Conservation (phyloP, 2,113 vertebrate genomes). For the Corvus cornix region DNA sequence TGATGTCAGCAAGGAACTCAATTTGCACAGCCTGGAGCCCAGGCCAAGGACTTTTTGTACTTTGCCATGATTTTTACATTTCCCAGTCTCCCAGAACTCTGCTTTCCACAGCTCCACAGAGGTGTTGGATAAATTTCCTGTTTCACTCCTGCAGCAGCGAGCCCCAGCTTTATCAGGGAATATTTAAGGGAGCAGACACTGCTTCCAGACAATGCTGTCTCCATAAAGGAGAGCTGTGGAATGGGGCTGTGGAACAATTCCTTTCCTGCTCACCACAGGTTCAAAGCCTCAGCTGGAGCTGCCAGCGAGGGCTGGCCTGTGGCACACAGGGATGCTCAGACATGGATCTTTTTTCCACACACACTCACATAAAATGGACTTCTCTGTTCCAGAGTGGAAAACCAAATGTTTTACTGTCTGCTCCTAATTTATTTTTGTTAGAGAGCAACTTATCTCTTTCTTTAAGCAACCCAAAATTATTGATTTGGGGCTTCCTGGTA, state of each 20-base stretch:
- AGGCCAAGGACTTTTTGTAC: not conserved
- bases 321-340: not conserved
- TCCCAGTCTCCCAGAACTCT: not conserved
- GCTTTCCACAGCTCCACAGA: not conserved
- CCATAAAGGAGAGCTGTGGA: not conserved
- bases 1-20: not conserved
- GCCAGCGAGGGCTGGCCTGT: not conserved
- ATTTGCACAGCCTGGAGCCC: not conserved
- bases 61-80: not conserved
- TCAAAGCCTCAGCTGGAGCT: slow-evolving; percentile 40
- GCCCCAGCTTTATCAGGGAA: not conserved
- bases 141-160: not conserved
- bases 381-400: not conserved
- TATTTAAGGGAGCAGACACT: not conserved
- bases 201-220: slow-evolving; percentile 4
- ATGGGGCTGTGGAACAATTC: not conserved
- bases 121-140: slow-evolving; percentile 33
- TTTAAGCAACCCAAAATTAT: not conserved
- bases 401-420: not conserved
- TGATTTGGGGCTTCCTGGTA: not conserved
- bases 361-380: not conserved
- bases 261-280: not conserved
- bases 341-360: not conserved
- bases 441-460: not conserved
- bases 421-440: not conserved